A percentile compares a stretch with the other conserved stretches of the same genome.
phyloP scores from a whole-genome alignment of 1,140 invertebrate species.

The Lerema accius region DNA sequence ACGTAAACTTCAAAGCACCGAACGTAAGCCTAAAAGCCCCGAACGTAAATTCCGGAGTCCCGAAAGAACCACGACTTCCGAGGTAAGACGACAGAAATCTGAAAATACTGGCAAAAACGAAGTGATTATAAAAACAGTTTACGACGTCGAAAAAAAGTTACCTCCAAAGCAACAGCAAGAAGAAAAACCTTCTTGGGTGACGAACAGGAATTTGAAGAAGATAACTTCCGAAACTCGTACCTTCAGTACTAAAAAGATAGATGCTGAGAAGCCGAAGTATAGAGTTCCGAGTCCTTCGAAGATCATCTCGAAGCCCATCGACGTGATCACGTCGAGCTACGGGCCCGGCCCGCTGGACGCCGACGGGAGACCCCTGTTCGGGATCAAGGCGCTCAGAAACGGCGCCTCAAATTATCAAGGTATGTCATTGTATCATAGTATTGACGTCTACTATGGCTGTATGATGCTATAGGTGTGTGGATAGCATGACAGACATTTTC shows the following conservation, averaged over 20 bases:
- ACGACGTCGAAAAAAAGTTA: constrained; percentile 66
- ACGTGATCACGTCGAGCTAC: constrained; percentile 90
- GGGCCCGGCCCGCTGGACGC: constrained; percentile 91
- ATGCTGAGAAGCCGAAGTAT: constrained; percentile 69
- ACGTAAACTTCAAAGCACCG: constrained; percentile 13
- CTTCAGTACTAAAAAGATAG: constrained; percentile 72
- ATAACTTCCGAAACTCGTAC: constrained; percentile 70
- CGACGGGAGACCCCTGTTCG: constrained; percentile 89
- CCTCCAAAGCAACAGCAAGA: constrained; percentile 58
- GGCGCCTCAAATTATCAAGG: constrained; percentile 82
- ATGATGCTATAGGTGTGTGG: too few species aligned
- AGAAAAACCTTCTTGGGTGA: constrained; percentile 83
- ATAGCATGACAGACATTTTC: too few species aligned
- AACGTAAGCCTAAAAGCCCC: constrained; percentile 5
- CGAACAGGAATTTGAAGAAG: constrained; percentile 81
- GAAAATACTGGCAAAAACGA: constrained; percentile 52
- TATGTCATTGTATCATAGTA: constrained; percentile 45
- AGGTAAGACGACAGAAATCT: constrained; percentile 44
- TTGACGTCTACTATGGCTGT: too few species aligned
- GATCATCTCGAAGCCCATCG: constrained; percentile 70
- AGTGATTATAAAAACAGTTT: constrained; percentile 62
- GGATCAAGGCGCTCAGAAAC: constrained; percentile 87
- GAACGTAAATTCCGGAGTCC: constrained; percentile 8
- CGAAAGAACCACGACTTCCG: constrained; percentile 45
- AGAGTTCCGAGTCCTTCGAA: constrained; percentile 71